phyloP scores from a whole-genome alignment of 2,113 vertebrate genomes.

The Cervus canadensis region DNA sequence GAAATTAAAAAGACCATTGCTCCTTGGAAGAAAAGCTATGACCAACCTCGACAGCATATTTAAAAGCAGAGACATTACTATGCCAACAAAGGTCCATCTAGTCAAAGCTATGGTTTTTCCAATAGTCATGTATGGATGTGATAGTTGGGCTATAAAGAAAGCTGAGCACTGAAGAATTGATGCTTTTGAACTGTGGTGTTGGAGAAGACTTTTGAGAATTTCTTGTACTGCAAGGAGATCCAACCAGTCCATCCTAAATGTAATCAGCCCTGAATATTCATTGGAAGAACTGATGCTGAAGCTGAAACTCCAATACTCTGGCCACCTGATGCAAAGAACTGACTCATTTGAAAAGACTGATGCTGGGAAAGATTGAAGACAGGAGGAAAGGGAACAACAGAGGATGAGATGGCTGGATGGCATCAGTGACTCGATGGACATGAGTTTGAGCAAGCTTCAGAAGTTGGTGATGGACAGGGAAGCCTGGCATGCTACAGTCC shows the following conservation, averaged over 20 bases:
- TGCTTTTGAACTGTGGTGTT: neutral
- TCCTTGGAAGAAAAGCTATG: neutral
- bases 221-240: neutral
- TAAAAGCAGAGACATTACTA: neutral
- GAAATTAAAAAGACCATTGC: neutral
- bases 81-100: neutral
- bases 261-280: neutral
- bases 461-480: neutral
- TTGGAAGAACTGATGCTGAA: neutral
- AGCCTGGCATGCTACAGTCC: neutral
- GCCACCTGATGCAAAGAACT: neutral
- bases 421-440: rapidly evolving
- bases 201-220: neutral
- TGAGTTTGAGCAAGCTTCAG: neutral
- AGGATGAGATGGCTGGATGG: neutral
- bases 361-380: neutral
- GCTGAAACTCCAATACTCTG: neutral
- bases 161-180: neutral
- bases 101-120: neutral
- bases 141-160: neutral
- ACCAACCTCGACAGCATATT: rapidly evolving
- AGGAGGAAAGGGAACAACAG: neutral
- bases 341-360: neutral
- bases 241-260: neutral
- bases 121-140: neutral